phyloP scores from a whole-genome alignment of 2,113 vertebrate species.

The Hippocampus comes region DNA sequence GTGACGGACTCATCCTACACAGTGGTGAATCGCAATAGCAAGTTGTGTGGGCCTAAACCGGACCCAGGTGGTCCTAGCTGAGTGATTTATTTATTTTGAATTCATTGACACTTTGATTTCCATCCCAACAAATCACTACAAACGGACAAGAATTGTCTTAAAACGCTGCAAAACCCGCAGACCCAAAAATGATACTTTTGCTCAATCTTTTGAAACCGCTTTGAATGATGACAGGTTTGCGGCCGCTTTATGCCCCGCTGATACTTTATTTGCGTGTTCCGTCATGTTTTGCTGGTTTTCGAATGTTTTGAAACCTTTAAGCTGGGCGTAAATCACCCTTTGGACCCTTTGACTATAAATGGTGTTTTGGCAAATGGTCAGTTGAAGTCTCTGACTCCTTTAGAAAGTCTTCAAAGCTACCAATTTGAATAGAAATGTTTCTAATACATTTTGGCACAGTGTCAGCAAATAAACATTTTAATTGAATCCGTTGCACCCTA shows the following conservation, averaged over 20 bases:
- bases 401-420: not conserved
- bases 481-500: no score
- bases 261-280: constrained; percentile 19
- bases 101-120: not conserved
- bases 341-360: constrained; percentile 51
- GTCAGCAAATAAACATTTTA: not conserved
- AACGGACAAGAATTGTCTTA: no score
- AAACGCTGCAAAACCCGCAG: not conserved
- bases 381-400: constrained; percentile 9
- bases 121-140: no score
- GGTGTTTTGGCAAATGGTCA: constrained; percentile 42
- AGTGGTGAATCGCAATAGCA: constrained; percentile 29
- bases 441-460: no score
- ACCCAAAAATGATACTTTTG: not conserved
- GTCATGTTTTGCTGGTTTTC: constrained; percentile 30
- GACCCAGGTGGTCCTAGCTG: not conserved
- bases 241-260: not conserved
- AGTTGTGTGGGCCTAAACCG: constrained; percentile 11
- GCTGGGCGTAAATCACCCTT: constrained; percentile 42
- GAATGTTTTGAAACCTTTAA: constrained; percentile 33
- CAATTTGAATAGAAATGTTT: not conserved
- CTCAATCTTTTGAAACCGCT: not conserved
- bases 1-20: constrained; percentile 24
- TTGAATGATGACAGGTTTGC: constrained; percentile 20
- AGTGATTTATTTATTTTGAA: constrained; percentile 7